A percentile compares a stretch with the other conserved stretches of the same genome.
Conservation (phyloP, 1,140 invertebrate genomes). For the Bombus affinis region DNA sequence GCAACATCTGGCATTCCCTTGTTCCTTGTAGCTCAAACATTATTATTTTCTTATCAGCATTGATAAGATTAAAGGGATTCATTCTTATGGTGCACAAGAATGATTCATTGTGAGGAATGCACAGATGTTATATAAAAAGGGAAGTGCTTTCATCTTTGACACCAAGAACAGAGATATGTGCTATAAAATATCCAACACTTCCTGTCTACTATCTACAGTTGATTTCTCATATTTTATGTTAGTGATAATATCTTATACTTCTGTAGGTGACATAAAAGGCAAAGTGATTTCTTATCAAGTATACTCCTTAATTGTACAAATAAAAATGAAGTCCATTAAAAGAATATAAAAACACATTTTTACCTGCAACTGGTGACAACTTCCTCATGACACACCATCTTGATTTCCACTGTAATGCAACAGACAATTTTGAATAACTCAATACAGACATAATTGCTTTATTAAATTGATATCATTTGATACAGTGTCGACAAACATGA, state of each 20-base stretch:
- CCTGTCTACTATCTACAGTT: slow-evolving; percentile 35
- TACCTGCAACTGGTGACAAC: slow-evolving; percentile 92
- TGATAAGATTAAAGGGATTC: slow-evolving; percentile 11
- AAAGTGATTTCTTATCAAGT: background rate
- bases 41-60: background rate
- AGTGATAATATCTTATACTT: background rate
- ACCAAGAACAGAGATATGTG: slow-evolving; percentile 24
- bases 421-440: slow-evolving; percentile 34
- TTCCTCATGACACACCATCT: slow-evolving; percentile 92
- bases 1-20: slow-evolving; percentile 22
- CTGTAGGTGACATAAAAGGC: too few species aligned
- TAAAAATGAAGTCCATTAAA: background rate
- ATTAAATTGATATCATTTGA: background rate
- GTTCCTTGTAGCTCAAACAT: background rate
- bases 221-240: background rate
- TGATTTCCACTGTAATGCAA: slow-evolving; percentile 89
- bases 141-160: background rate
- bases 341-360: slow-evolving; percentile 60
- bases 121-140: slow-evolving; percentile 7
- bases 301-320: background rate
- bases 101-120: background rate
- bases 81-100: background rate
- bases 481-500: background rate
- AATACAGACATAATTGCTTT: background rate
- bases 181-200: slow-evolving; percentile 36